Percentiles rank a stretch among this genome's conserved stretches.
Evolutionary conservation across 2,797 vertebrate genomes (phyloP).

Genomic region (Nasua narica): DNA sequence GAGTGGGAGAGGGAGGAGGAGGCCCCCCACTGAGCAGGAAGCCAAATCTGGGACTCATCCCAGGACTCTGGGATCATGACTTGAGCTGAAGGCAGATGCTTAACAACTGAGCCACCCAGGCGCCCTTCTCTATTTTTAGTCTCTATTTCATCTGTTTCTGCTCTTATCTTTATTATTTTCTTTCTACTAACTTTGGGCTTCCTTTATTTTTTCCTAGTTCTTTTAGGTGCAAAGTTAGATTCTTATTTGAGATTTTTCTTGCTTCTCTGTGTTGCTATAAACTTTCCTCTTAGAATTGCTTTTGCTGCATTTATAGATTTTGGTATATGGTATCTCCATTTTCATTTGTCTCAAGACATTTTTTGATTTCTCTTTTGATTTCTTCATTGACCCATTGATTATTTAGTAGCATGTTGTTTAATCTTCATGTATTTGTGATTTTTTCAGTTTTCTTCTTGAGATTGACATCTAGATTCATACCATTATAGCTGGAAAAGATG

Average conservation of each 20-base stretch:
- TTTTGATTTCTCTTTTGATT: not conserved
- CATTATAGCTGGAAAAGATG: not conserved
- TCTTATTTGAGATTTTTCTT: not conserved
- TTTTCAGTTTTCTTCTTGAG: not conserved
- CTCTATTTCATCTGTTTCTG: not conserved
- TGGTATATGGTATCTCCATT: not conserved
- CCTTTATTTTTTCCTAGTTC: not conserved
- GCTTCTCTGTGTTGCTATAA: not conserved
- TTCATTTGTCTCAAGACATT: not conserved
- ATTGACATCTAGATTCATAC: not conserved
- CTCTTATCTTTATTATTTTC: not conserved
- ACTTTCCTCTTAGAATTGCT: not conserved
- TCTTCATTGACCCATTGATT: not conserved
- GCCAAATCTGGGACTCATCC: too few species aligned
- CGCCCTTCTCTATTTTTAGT: not conserved
- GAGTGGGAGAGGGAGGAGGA: too few species aligned
- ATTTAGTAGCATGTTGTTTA: not conserved
- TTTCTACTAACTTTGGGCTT: not conserved
- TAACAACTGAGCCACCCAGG: too few species aligned
- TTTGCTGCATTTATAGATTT: not conserved
- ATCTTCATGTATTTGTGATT: not conserved
- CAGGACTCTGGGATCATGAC: too few species aligned
- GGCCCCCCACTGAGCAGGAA: too few species aligned
- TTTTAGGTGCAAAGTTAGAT: not conserved
- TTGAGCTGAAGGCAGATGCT: too few species aligned